These are phyloP conservation scores for Actinernus sp. DNA, from an alignment of 92 coral and sea anemone species.

Conservation along the genomic window DNA sequence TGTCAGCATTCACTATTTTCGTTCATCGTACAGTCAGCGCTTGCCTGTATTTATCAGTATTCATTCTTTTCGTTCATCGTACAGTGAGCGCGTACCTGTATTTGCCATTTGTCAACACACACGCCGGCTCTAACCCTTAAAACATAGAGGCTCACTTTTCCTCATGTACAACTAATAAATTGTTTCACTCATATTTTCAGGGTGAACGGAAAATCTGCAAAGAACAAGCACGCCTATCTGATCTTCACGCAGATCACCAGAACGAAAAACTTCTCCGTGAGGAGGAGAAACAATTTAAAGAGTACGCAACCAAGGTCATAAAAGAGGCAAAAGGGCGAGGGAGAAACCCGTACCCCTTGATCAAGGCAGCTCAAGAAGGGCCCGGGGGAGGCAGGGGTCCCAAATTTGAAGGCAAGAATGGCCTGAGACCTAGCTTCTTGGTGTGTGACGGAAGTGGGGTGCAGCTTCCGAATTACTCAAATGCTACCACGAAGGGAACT, in stretches of 20 bases:
- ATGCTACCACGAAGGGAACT: constrained; percentile 69
- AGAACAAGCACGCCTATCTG: constrained; percentile 34
- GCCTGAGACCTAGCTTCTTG: constrained; percentile 92
- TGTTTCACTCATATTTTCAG: constrained; percentile 53
- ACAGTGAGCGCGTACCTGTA: no score
- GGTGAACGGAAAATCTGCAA: constrained; percentile 53
- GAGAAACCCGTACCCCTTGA: constrained; percentile 97
- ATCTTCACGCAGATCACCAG: constrained; percentile 69
- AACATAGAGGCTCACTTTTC: no score
- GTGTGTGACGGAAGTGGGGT: constrained; percentile 96
- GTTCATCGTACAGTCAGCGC: no score
- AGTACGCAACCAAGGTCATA: constrained; percentile 83
- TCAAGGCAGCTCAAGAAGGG: constrained; percentile 96
- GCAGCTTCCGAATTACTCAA: constrained; percentile 90
- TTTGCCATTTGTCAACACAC: no score
- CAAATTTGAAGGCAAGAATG: constrained; percentile 88
- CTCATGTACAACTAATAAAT: no score
- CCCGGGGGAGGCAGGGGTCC: constrained; percentile 99
- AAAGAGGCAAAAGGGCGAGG: constrained; percentile 79
- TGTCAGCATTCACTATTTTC: no score
- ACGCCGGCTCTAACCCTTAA: no score
- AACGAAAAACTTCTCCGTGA: constrained; percentile 68
- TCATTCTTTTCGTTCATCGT: no score
- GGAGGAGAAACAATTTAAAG: constrained; percentile 92
- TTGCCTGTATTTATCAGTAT: no score